Evolutionary conservation across 2,113 vertebrate genomes (phyloP).

Genomic region (Daphoenositta chrysoptera): DNA sequence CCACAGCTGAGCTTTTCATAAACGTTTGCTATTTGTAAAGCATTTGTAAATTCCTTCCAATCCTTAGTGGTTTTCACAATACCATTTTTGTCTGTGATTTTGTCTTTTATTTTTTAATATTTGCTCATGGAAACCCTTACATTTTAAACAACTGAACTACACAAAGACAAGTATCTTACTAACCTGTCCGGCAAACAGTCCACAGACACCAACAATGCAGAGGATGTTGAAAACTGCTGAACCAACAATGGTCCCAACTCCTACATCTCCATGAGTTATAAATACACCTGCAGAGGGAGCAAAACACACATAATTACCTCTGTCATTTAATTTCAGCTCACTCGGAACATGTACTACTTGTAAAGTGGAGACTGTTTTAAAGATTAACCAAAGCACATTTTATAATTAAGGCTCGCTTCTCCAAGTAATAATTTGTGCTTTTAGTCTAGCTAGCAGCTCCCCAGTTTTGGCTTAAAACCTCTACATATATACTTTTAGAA

Average conservation of each 20-base stretch:
- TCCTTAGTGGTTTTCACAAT: not conserved
- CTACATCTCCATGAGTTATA: constrained; percentile 96
- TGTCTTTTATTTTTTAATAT: not conserved
- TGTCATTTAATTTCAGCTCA: not conserved
- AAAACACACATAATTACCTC: not conserved
- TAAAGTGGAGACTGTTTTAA: not conserved
- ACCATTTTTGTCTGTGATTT: not conserved
- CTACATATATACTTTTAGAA: not conserved
- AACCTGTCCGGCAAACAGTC: constrained; percentile 96
- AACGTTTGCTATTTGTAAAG: not conserved
- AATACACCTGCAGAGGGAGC: constrained; percentile 84
- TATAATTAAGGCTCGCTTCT: not conserved
- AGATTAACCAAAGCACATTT: not conserved
- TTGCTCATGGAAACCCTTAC: not conserved
- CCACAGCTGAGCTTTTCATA: not conserved
- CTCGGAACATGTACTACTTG: not conserved
- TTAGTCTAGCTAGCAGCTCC: not conserved
- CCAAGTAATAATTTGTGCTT: not conserved
- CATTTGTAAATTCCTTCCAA: not conserved
- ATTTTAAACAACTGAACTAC: not conserved
- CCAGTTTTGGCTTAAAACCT: not conserved
- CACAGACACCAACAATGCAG: constrained; percentile 96
- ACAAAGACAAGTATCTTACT: constrained; percentile 23
- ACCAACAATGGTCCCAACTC: constrained; percentile 96
- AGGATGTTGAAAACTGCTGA: constrained; percentile 98